These are phyloP conservation scores for Apeira syringaria DNA, from an alignment of 2,888 invertebrate genomes.

Conservation along the genomic window DNA sequence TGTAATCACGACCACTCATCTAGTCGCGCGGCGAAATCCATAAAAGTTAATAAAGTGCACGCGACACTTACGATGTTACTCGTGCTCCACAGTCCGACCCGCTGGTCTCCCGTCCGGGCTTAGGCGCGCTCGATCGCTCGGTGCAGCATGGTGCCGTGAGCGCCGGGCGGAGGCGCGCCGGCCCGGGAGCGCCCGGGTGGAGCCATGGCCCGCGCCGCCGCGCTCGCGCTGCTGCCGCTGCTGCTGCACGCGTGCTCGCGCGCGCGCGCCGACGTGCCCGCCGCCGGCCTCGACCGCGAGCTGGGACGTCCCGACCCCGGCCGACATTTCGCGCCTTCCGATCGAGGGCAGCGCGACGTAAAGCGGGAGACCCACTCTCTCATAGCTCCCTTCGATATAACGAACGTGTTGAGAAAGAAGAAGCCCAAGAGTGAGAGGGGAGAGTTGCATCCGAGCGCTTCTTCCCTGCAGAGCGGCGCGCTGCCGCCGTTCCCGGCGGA, in stretches of 20 bases:
- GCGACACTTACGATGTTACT: no score
- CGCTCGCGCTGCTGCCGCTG: slow-evolving; percentile 20
- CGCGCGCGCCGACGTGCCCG: neutral
- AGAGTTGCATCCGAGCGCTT: slow-evolving; percentile 7
- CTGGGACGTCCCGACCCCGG: neutral
- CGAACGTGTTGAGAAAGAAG: slow-evolving; percentile 57
- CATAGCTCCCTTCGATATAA: slow-evolving; percentile 64
- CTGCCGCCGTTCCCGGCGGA: neutral
- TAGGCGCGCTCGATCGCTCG: no score
- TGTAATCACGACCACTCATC: no score
- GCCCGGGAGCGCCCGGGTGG: slow-evolving; percentile 11
- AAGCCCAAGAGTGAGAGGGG: slow-evolving; percentile 7
- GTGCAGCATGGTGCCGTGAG: neutral
- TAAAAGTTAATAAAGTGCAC: neutral
- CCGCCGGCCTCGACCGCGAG: slow-evolving; percentile 1
- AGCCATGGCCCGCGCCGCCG: slow-evolving; percentile 10
- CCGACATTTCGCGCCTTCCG: neutral
- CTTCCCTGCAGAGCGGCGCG: slow-evolving; percentile 13
- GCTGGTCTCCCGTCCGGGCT: no score
- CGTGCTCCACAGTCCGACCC: no score
- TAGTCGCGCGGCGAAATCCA: no score
- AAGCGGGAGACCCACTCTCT: slow-evolving; percentile 53
- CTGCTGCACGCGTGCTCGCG: slow-evolving; percentile 9
- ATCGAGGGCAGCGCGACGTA: slow-evolving; percentile 15
- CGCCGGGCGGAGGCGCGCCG: slow-evolving; percentile 13